Evolutionary conservation across 1,140 invertebrate genomes (phyloP).

Genomic region (Maniola jurtina): DNA sequence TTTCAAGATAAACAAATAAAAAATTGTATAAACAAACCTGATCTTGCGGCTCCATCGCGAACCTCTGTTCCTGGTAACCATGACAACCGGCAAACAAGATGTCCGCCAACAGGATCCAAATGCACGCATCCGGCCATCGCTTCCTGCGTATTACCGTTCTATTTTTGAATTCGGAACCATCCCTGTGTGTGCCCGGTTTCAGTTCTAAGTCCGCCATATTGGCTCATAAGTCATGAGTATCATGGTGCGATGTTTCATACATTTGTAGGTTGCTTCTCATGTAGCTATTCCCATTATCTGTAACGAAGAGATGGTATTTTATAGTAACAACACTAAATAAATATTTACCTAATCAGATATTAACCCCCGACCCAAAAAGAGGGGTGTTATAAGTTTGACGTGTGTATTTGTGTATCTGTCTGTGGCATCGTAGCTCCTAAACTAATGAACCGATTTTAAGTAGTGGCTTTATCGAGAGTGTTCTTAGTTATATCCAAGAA

Average conservation of each 20-base stretch:
- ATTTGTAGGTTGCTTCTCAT: conserved; percentile 40
- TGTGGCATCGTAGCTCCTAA: no score
- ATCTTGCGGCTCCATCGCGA: conserved; percentile 92
- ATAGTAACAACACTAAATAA: neutral
- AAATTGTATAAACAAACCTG: conserved; percentile 51
- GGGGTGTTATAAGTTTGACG: no score
- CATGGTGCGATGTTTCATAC: conserved; percentile 47
- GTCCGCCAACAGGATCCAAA: conserved; percentile 45
- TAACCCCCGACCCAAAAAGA: no score
- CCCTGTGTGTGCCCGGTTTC: conserved; percentile 49
- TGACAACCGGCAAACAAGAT: conserved; percentile 50
- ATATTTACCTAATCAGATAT: no score
- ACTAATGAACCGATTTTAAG: no score
- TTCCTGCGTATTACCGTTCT: conserved; percentile 50
- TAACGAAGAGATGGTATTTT: conserved; percentile 39
- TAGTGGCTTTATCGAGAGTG: no score
- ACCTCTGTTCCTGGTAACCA: conserved; percentile 77
- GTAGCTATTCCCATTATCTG: conserved; percentile 44
- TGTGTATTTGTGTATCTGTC: no score
- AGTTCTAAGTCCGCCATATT: conserved; percentile 52
- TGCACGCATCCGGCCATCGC: conserved; percentile 51
- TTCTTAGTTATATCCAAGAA: no score
- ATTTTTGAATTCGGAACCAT: conserved; percentile 54
- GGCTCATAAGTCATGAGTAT: conserved; percentile 44
- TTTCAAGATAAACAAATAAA: neutral